These are phyloP conservation scores for Monopis laevigella DNA, from an alignment of 2,888 invertebrate species.

Conservation along the genomic window DNA sequence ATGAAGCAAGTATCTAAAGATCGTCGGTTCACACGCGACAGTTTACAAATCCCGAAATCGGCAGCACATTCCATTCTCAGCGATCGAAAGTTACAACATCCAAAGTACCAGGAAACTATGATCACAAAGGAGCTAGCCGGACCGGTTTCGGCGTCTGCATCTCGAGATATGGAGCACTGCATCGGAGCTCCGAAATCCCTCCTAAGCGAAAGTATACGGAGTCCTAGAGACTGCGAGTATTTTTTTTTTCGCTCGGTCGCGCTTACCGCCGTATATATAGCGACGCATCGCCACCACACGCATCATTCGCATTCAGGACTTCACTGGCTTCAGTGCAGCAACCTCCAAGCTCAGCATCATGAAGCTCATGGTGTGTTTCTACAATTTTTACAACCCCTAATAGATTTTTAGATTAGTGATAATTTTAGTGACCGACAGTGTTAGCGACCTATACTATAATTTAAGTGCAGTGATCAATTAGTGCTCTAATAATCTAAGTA, in stretches of 20 bases:
- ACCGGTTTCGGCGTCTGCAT: conserved; percentile 10
- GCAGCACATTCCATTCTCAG: conserved; percentile 1
- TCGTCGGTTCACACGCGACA: too few relatives aligned
- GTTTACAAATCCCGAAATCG: conserved; percentile 4
- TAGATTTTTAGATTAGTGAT: conserved; percentile 34
- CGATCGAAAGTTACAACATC: neutral
- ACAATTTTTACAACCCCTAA: conserved; percentile 28
- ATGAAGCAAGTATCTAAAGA: too few relatives aligned
- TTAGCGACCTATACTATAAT: too few relatives aligned
- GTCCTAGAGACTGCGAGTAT: conserved; percentile 51
- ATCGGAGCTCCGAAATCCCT: conserved; percentile 30
- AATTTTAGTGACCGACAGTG: too few relatives aligned
- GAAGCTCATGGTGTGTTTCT: conserved; percentile 62
- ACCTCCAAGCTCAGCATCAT: conserved; percentile 61
- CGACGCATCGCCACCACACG: conserved; percentile 46
- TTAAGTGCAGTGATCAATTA: too few relatives aligned
- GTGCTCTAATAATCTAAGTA: too few relatives aligned
- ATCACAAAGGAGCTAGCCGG: conserved; percentile 6
- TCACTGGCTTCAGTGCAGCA: conserved; percentile 67
- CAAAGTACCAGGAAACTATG: conserved; percentile 3
- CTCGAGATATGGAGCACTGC: conserved; percentile 9
- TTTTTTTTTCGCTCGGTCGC: conserved; percentile 61
- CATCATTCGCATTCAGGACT: conserved; percentile 68
- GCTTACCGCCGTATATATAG: conserved; percentile 55
- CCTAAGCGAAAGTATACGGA: conserved; percentile 64